Conservation (phyloP, 1,140 invertebrate species). For the Drosophila tropicalis region DNA sequence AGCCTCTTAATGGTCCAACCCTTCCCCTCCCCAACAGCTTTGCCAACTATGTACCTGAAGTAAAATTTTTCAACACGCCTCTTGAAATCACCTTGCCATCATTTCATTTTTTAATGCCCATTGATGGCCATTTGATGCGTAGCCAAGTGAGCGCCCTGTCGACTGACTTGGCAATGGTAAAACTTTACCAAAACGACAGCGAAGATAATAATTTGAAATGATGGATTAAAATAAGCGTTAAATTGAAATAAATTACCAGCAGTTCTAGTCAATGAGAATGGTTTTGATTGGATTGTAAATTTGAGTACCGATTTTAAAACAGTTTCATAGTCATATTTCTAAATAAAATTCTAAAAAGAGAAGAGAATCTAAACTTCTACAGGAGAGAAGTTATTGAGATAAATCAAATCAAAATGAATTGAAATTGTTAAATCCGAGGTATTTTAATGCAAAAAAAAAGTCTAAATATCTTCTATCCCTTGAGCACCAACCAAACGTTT, state of each 20-base stretch:
- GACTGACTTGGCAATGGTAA: conserved; percentile 52
- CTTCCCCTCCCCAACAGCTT: neutral
- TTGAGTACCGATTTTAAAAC: too few relatives aligned
- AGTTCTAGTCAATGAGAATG: neutral
- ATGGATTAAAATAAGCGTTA: conserved; percentile 69
- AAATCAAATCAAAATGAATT: too few relatives aligned
- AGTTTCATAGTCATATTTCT: too few relatives aligned
- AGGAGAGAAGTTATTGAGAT: too few relatives aligned
- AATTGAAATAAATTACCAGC: conserved; percentile 47
- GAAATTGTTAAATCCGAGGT: too few relatives aligned
- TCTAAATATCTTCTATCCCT: too few relatives aligned
- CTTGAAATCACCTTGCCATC: conserved; percentile 12
- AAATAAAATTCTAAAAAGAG: too few relatives aligned
- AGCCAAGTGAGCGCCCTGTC: conserved; percentile 65
- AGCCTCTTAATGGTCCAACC: conserved; percentile 63
- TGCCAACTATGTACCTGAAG: neutral
- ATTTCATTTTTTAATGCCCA: conserved; percentile 59
- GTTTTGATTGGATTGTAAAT: too few relatives aligned
- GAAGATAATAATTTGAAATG: conserved; percentile 76
- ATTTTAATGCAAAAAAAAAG: too few relatives aligned
- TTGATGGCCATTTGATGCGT: conserved; percentile 77
- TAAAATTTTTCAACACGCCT: too few relatives aligned
- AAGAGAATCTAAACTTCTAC: too few relatives aligned
- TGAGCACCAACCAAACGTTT: neutral
- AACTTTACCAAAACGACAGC: conserved; percentile 4